Evolutionary conservation across 92 coral and sea anemone genomes (phyloP), one percentile per base, ranked within the genome.

Genomic region (Muricea muricata): DNA sequence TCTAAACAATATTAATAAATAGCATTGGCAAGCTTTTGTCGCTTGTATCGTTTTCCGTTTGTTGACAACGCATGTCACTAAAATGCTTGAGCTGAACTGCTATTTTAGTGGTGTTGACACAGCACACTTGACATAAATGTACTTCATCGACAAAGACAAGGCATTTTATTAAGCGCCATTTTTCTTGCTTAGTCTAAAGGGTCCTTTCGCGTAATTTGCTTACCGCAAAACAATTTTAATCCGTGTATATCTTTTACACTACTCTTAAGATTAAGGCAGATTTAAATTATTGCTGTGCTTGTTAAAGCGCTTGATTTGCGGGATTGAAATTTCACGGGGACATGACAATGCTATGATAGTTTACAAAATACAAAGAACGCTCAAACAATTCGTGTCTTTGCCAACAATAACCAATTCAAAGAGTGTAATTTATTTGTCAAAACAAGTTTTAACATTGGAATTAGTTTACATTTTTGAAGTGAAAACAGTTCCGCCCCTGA

Each of bases 1-100:
- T 78, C 83, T 78, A 78, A 78, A 78, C 83, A 78, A 78, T 78
- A 78, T 78, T 78, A 78, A 78, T 78, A 78, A 78, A 55, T 29
- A 57, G 80, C 65, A 29, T 17, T 78, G 83, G 70, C 40, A 58
- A 58, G 83, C 71, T 56, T 56, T 78, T 78, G 83, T 78, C 32
- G 69, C 30, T 30, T 78, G 83, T 78, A 78, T 78, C 83, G 37
- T 23, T 55, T n/a, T 58, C 35, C 46, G 12, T 56, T 55, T 56
- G 83, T 32, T 57, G 83, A 55, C 71, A 78, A 20, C 15, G 61
- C n/a, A 32, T 31, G 65, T 7, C 41, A 75, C 56, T 48, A 20
- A 33, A 58, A 56, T 50, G 29, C 52, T 56, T 15, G 24, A 9
- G 41, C 58, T 33, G 8, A 56, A 78, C 40, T 70, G 6, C 12